Conservation (phyloP, 2,113 vertebrate genomes). For the Pelecanus crispus region DNA sequence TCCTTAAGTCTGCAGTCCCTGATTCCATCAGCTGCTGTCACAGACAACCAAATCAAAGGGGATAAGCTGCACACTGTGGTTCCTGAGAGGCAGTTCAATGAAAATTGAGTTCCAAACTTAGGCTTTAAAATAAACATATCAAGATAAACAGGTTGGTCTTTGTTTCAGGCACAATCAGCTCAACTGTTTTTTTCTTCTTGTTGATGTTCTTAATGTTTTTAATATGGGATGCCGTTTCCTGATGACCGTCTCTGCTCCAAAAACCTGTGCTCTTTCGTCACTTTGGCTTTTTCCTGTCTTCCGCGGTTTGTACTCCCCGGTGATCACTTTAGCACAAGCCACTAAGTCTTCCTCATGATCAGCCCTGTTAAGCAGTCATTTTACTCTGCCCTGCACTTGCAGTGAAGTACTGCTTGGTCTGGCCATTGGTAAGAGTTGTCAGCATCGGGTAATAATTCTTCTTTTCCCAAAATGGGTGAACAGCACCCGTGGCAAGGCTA, state of each 20-base stretch:
- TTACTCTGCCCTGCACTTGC: background rate
- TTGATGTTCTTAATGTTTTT: background rate
- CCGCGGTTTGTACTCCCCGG: background rate
- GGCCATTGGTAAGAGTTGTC: accelerated
- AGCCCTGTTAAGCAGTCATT: background rate
- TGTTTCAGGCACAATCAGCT: background rate
- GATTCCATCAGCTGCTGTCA: background rate
- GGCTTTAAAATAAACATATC: conserved; percentile 21
- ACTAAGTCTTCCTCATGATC: background rate
- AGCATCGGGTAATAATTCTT: background rate
- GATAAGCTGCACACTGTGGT: background rate
- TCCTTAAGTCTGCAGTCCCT: background rate
- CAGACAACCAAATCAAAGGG: background rate
- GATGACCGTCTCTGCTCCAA: background rate
- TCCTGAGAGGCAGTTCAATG: background rate
- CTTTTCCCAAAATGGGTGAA: background rate
- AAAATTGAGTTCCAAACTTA: background rate
- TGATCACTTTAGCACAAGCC: background rate
- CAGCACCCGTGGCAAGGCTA: background rate
- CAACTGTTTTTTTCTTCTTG: background rate
- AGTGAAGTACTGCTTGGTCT: background rate
- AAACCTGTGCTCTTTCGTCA: background rate
- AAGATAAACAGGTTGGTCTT: conserved; percentile 24
- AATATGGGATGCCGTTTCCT: background rate
- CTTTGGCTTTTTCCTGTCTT: background rate